Conservation (phyloP, 2,888 invertebrate genomes). For the Nezara viridula region DNA sequence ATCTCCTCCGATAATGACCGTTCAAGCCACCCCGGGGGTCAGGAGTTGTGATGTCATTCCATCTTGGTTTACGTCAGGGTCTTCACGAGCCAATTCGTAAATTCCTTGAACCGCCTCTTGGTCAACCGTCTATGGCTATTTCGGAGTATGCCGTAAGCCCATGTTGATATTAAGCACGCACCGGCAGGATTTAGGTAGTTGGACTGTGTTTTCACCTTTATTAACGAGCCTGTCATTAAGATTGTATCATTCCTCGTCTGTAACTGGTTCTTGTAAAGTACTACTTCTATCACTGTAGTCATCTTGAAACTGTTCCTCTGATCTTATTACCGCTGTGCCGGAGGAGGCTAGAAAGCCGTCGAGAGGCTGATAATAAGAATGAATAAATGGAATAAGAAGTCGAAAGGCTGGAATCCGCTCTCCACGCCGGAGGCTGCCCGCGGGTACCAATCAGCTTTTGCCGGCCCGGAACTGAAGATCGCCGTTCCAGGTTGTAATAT, state of each 20-base stretch:
- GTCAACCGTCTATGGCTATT: conserved; percentile 14
- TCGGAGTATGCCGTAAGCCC: background rate
- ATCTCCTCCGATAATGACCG: background rate
- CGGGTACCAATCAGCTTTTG: conserved; percentile 3
- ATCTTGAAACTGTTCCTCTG: background rate
- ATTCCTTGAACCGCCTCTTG: conserved; percentile 5
- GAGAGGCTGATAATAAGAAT: conserved; percentile 8
- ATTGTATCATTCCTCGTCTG: background rate
- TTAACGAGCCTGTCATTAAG: conserved; percentile 4
- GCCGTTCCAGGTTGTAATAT: background rate
- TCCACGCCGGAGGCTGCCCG: conserved; percentile 11
- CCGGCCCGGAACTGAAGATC: background rate
- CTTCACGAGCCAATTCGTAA: background rate
- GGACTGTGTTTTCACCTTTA: background rate
- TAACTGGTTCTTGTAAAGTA: background rate
- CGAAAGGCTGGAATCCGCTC: background rate
- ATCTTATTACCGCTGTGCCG: background rate
- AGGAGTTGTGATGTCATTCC: background rate
- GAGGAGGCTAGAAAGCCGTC: background rate
- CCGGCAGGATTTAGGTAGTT: background rate
- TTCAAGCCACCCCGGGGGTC: background rate
- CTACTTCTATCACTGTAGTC: background rate
- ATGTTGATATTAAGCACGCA: background rate
- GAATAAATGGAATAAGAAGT: conserved; percentile 39
- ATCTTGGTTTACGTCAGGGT: background rate